Conservation (phyloP, 2,113 vertebrate species). For the Marcusenius ussheri region DNA sequence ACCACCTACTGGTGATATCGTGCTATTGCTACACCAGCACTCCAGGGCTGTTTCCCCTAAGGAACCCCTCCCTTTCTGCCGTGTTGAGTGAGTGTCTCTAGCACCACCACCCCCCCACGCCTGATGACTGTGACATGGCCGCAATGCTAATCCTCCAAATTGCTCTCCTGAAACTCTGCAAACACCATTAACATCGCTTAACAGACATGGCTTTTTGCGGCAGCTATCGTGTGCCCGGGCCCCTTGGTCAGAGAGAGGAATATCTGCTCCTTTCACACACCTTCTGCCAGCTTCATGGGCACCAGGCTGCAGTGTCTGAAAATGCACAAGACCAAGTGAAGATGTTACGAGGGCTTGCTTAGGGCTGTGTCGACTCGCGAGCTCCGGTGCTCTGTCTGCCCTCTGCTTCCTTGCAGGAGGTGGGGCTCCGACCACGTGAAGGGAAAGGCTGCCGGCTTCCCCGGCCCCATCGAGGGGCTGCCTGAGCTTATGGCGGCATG, state of each 20-base stretch:
- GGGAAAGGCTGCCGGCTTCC: slow-evolving; percentile 42
- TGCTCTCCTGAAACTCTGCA: slow-evolving; percentile 35
- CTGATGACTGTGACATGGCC: slow-evolving; percentile 9
- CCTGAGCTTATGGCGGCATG: slow-evolving; percentile 86
- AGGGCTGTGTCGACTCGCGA: background rate
- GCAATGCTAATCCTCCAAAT: slow-evolving; percentile 14
- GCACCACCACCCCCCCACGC: background rate
- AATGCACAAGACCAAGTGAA: slow-evolving; percentile 42
- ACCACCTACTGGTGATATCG: background rate
- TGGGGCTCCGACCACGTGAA: slow-evolving; percentile 59
- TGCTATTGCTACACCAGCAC: background rate
- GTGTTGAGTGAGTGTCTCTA: background rate
- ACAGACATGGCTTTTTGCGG: slow-evolving; percentile 22
- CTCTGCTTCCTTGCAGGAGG: slow-evolving; percentile 59
- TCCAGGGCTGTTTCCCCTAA: background rate
- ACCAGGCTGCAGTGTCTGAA: background rate
- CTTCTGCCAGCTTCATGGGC: slow-evolving; percentile 18
- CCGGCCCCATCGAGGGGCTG: slow-evolving; percentile 76
- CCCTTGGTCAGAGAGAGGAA: background rate
- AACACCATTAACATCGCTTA: slow-evolving; percentile 43
- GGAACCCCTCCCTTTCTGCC: background rate
- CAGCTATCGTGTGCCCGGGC: slow-evolving; percentile 1
- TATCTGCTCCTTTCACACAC: slow-evolving; percentile 19
- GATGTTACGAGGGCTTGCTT: slow-evolving; percentile 31
- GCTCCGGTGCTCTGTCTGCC: background rate